Conservation (phyloP, 2,113 vertebrate genomes). For the Melanotaenia duboulayi region DNA sequence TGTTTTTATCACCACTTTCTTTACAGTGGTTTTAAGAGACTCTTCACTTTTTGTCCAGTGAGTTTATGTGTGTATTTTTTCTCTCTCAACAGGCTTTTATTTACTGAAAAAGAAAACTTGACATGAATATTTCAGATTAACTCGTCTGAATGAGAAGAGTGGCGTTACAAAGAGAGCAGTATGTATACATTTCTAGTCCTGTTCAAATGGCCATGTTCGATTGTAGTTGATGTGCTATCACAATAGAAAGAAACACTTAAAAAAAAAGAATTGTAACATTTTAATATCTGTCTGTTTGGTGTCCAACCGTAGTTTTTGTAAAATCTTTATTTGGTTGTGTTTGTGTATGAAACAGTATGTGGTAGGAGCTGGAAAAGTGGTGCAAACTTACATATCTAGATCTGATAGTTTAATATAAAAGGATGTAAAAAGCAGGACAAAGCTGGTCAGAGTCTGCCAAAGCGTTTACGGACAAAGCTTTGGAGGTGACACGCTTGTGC, state of each 20-base stretch:
- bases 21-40: conserved; percentile 70
- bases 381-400: conserved; percentile 60
- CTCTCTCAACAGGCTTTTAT: conserved; percentile 70
- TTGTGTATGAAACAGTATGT: conserved; percentile 64
- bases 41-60: conserved; percentile 72
- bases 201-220: conserved; percentile 63
- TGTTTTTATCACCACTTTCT: conserved; percentile 65
- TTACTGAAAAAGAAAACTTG: conserved; percentile 66
- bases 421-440: conserved; percentile 17
- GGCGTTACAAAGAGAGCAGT: conserved; percentile 50
- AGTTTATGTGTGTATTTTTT: conserved; percentile 61
- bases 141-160: conserved; percentile 47
- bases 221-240: conserved; percentile 68
- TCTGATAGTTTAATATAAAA: conserved; percentile 47
- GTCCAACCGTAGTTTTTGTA: conserved; percentile 77
- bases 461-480: conserved; percentile 39
- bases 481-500: conserved; percentile 4
- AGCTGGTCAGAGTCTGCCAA: conserved; percentile 46
- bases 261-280: conserved; percentile 68
- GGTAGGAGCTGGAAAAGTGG: conserved; percentile 60
- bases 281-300: conserved; percentile 73
- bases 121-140: conserved; percentile 46
- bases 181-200: conserved; percentile 59
- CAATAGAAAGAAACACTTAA: conserved; percentile 55
- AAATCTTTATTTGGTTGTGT: conserved; percentile 76